These are phyloP conservation scores for Stegophylla sp. DNA, from an alignment of 2,888 invertebrate genomes.

Conservation along the genomic window DNA sequence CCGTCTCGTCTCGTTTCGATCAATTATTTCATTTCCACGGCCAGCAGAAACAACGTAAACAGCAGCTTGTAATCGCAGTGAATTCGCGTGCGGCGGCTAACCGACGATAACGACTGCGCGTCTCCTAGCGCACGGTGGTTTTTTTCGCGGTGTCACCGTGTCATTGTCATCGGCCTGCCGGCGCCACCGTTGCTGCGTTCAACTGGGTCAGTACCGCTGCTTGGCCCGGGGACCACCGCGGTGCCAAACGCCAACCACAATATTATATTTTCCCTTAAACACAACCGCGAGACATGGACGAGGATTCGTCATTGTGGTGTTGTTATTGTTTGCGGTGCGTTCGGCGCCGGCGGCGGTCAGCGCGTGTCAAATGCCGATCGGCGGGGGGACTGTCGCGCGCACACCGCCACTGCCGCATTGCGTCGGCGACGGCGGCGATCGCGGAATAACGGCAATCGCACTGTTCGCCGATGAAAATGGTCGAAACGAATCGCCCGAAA, in stretches of 20 bases:
- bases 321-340: conserved; percentile 40
- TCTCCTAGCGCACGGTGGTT: too few relatives aligned
- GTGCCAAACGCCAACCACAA: too few relatives aligned
- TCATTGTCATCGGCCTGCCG: background rate
- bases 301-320: conserved; percentile 10
- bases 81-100: too few relatives aligned
- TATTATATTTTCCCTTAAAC: too few relatives aligned
- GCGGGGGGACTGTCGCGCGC: conserved; percentile 17
- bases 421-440: conserved; percentile 2
- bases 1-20: background rate
- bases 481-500: conserved; percentile 53
- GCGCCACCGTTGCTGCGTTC: background rate
- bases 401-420: conserved; percentile 30
- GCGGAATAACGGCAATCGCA: conserved; percentile 43
- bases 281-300: conserved; percentile 22
- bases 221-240: too few relatives aligned
- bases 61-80: too few relatives aligned
- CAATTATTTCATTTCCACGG: too few relatives aligned
- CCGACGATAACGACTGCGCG: background rate
- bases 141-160: too few relatives aligned
- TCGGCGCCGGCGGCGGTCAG: conserved; percentile 35
- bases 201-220: conserved; percentile 12
- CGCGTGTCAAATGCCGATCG: conserved; percentile 14
- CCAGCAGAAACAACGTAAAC: too few relatives aligned
- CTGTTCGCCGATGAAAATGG: conserved; percentile 58